Conservation (phyloP, 1,140 invertebrate species). For the Caerostris darwini region DNA sequence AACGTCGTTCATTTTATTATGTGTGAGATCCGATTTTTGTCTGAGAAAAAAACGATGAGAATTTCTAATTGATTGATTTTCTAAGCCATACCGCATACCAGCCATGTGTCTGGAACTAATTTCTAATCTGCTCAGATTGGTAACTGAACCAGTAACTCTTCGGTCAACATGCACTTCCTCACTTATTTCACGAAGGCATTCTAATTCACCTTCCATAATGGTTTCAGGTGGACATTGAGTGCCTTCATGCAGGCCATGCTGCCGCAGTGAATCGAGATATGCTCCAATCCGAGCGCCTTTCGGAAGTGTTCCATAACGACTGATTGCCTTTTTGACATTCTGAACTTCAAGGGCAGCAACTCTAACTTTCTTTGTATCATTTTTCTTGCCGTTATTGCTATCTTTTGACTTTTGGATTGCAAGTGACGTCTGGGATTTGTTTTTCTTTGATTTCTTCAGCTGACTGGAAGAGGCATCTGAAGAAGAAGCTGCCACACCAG, state of each 20-base stretch:
- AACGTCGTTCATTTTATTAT: constrained; percentile 79
- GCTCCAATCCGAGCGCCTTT: constrained; percentile 97
- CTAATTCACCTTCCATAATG: constrained; percentile 69
- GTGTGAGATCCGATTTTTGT: constrained; percentile 82
- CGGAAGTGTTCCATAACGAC: constrained; percentile 97
- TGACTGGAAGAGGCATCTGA: constrained; percentile 71
- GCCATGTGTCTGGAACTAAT: constrained; percentile 71
- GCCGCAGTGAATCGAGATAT: constrained; percentile 94
- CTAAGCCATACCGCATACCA: constrained; percentile 69
- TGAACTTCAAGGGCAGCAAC: constrained; percentile 96
- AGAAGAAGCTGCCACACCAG: constrained; percentile 79
- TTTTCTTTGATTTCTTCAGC: constrained; percentile 73
- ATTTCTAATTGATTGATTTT: constrained; percentile 74
- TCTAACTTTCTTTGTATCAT: constrained; percentile 83
- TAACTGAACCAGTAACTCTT: constrained; percentile 71
- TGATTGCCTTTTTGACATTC: constrained; percentile 97
- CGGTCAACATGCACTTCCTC: constrained; percentile 73
- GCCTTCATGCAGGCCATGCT: constrained; percentile 86
- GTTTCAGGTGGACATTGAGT: constrained; percentile 82
- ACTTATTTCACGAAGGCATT: constrained; percentile 68
- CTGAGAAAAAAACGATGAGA: constrained; percentile 80
- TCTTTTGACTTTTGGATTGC: constrained; percentile 62
- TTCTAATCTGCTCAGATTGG: constrained; percentile 60
- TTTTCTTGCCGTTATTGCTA: constrained; percentile 57
- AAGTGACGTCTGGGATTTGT: constrained; percentile 55